phyloP scores from a whole-genome alignment of 2,888 invertebrate species.

The Dicranocentrus wangi region DNA sequence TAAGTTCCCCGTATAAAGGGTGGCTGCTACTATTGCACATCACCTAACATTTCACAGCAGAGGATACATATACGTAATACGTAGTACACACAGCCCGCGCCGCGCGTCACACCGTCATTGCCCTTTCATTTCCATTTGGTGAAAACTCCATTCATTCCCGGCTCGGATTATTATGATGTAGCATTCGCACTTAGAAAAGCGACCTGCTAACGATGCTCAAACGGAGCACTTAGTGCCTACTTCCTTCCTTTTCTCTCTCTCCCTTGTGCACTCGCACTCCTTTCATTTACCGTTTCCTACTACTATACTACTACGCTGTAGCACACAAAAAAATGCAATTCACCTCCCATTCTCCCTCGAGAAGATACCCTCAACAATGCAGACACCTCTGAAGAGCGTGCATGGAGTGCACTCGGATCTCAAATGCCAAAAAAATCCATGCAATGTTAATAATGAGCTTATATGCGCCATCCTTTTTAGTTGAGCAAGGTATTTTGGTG shows the following conservation, averaged over 20 bases:
- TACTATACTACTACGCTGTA: neutral
- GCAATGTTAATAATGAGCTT: too few relatives aligned
- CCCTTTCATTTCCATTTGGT: slow-evolving; percentile 24
- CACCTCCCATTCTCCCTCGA: too few relatives aligned
- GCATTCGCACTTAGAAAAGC: slow-evolving; percentile 18
- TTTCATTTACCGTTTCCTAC: slow-evolving; percentile 24
- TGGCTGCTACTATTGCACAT: too few relatives aligned
- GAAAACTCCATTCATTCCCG: slow-evolving; percentile 4
- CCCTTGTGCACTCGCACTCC: neutral
- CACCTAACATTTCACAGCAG: neutral
- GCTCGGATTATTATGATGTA: slow-evolving; percentile 15
- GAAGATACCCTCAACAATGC: too few relatives aligned
- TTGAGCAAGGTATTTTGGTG: too few relatives aligned
- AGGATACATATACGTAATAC: neutral
- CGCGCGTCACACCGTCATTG: too few relatives aligned
- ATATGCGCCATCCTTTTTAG: too few relatives aligned
- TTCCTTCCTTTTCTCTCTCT: slow-evolving; percentile 10
- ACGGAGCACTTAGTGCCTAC: slow-evolving; percentile 24
- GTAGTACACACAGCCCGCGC: too few relatives aligned
- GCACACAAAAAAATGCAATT: neutral
- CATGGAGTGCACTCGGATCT: too few relatives aligned
- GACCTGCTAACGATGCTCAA: slow-evolving; percentile 31
- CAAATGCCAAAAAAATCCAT: too few relatives aligned
- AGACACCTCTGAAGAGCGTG: too few relatives aligned
- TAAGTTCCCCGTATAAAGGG: too few relatives aligned